Evolutionary conservation across 37 sponge, comb jelly and placozoan genomes (phyloP).

Genomic region (Cliona cf. orientalis): DNA sequence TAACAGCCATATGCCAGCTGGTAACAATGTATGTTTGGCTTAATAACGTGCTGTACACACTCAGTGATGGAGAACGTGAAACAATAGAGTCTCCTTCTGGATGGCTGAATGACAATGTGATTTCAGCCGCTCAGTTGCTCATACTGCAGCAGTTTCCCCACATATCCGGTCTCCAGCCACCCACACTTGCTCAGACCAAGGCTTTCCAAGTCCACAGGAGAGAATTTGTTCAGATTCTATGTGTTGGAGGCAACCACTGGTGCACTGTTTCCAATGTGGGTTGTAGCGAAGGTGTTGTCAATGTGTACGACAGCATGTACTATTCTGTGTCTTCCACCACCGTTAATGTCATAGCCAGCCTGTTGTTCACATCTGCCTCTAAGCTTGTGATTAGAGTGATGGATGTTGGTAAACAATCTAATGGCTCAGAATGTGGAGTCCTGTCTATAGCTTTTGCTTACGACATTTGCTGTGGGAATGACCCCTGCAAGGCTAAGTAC

Average conservation of each 20-base stretch:
- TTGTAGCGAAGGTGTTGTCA: neutral
- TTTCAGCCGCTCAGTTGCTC: slow-evolving; percentile 4
- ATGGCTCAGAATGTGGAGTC: slow-evolving; percentile 16
- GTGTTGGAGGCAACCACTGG: neutral
- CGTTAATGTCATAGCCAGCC: slow-evolving; percentile 2
- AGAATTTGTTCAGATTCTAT: neutral
- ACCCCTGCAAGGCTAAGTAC: too few species aligned
- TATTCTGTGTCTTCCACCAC: neutral
- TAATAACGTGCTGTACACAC: neutral
- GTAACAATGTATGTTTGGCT: neutral
- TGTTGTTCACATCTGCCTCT: neutral
- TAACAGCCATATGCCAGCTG: too few species aligned
- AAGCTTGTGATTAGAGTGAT: neutral
- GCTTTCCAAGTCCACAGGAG: too few species aligned
- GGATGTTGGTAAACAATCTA: slow-evolving; percentile 3
- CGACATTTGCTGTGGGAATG: neutral
- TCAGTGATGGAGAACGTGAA: too few species aligned
- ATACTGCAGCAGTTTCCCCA: slow-evolving; percentile 4
- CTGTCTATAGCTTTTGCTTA: slow-evolving; percentile 13
- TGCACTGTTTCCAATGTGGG: neutral
- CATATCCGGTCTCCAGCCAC: neutral
- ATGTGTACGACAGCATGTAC: too few species aligned
- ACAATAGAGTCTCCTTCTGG: too few species aligned
- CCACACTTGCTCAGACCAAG: neutral
- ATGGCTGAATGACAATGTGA: slow-evolving; percentile 5